Percentiles rank a stretch among this genome's conserved stretches.
phyloP scores from a whole-genome alignment of 2,888 invertebrate species.

The Nyleta sp. region DNA sequence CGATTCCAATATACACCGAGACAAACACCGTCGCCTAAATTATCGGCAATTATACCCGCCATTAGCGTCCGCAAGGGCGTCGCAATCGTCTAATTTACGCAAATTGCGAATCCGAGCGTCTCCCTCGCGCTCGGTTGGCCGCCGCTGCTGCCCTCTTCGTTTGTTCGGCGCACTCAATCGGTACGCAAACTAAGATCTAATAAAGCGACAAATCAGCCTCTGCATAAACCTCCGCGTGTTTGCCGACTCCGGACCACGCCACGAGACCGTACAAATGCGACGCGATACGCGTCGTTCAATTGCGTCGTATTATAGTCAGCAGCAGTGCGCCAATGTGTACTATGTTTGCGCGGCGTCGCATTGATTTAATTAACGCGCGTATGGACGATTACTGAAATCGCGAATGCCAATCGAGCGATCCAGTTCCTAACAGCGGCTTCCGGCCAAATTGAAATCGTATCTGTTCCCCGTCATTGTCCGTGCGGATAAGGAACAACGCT shows the following conservation, averaged over 20 bases:
- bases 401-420: slow-evolving; percentile 42
- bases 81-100: slow-evolving; percentile 79
- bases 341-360: slow-evolving; percentile 39
- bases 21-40: slow-evolving; percentile 70
- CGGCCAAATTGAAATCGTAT: slow-evolving; percentile 58
- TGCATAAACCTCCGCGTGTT: too few species aligned
- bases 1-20: slow-evolving; percentile 39
- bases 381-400: slow-evolving; percentile 53
- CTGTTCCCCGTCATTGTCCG: slow-evolving; percentile 45
- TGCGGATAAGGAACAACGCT: slow-evolving; percentile 54
- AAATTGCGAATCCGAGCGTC: slow-evolving; percentile 73
- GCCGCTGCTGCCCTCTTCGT: slow-evolving; percentile 7
- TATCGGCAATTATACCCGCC: slow-evolving; percentile 80
- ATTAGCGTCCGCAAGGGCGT: slow-evolving; percentile 70
- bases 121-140: slow-evolving; percentile 25
- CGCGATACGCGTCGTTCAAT: too few species aligned
- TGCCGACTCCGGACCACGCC: too few species aligned
- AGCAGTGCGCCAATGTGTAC: too few species aligned
- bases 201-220: slow-evolving; percentile 81
- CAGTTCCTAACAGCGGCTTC: slow-evolving; percentile 52
- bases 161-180: slow-evolving; percentile 37
- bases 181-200: slow-evolving; percentile 81
- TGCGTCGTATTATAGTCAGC: too few species aligned
- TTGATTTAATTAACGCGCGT: slow-evolving; percentile 61
- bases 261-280: too few species aligned